Evolutionary conservation across 2,797 vertebrate genomes (phyloP).

Genomic region (Glyptemys insculpta): DNA sequence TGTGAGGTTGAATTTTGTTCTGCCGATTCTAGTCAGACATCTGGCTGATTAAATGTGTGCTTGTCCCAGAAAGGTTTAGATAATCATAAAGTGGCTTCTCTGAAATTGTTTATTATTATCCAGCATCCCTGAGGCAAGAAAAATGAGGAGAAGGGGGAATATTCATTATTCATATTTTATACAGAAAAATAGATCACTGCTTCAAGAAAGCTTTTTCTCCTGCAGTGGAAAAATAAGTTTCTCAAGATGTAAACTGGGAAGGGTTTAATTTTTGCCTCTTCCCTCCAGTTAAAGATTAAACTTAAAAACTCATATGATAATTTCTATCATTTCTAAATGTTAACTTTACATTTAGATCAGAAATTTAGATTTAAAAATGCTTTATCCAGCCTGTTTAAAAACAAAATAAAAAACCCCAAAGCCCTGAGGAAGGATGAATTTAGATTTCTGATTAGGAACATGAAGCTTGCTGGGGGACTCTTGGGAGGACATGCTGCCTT

Average conservation of each 20-base stretch:
- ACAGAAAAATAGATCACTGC: neutral
- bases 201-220: neutral
- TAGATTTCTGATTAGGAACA: conserved; percentile 23
- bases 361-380: neutral
- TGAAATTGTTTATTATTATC: neutral
- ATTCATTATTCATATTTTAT: neutral
- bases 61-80: conserved; percentile 10
- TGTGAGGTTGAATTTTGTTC: conserved; percentile 19
- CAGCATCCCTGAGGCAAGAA: conserved; percentile 25
- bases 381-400: neutral
- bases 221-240: neutral
- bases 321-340: conserved; percentile 12
- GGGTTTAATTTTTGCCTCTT: neutral
- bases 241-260: neutral
- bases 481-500: neutral
- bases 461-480: conserved; percentile 11
- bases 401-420: neutral
- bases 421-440: conserved; percentile 7
- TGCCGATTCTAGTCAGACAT: conserved; percentile 5
- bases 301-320: neutral
- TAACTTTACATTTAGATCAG: neutral
- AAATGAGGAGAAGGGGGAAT: conserved; percentile 32
- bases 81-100: conserved; percentile 1
- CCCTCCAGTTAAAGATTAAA: neutral
- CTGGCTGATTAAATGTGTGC: conserved; percentile 35